Conservation (phyloP, 2,113 vertebrate genomes). For the Lepus timidus region DNA sequence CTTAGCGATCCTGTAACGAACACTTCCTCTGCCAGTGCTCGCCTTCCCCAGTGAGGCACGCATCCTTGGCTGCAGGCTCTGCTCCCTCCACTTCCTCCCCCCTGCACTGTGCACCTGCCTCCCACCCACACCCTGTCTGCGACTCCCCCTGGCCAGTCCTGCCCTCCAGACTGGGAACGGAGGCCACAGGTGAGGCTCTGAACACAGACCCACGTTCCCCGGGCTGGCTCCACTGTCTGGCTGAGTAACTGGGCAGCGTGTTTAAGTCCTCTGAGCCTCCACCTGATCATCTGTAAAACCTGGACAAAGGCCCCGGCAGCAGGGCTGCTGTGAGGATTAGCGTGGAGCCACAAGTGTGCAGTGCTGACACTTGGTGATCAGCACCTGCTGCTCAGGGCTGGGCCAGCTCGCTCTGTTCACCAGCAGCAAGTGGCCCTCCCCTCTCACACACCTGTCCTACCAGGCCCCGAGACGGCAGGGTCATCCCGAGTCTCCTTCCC, state of each 20-base stretch:
- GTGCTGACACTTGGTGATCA: too few relatives aligned
- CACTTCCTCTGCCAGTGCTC: not conserved
- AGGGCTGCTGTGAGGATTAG: not conserved
- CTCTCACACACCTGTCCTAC: not conserved
- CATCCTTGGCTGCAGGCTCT: not conserved
- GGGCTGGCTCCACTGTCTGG: not conserved
- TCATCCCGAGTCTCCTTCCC: not conserved
- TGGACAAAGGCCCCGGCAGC: not conserved
- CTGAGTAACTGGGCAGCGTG: not conserved
- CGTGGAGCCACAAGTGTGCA: too few relatives aligned
- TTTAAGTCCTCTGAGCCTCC: not conserved
- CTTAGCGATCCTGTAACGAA: not conserved
- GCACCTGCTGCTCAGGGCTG: too few relatives aligned
- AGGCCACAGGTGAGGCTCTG: not conserved
- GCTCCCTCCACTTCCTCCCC: too few relatives aligned
- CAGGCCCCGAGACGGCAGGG: not conserved
- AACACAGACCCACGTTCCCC: not conserved
- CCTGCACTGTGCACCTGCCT: not conserved
- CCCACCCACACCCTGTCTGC: fast-evolving
- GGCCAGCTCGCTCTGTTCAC: not conserved
- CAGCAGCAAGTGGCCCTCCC: not conserved
- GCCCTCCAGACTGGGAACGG: not conserved
- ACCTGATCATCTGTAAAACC: not conserved
- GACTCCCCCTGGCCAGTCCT: not conserved
- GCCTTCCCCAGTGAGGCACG: not conserved